Conservation (phyloP, 2,113 vertebrate genomes). For the Ifrita kowaldi region DNA sequence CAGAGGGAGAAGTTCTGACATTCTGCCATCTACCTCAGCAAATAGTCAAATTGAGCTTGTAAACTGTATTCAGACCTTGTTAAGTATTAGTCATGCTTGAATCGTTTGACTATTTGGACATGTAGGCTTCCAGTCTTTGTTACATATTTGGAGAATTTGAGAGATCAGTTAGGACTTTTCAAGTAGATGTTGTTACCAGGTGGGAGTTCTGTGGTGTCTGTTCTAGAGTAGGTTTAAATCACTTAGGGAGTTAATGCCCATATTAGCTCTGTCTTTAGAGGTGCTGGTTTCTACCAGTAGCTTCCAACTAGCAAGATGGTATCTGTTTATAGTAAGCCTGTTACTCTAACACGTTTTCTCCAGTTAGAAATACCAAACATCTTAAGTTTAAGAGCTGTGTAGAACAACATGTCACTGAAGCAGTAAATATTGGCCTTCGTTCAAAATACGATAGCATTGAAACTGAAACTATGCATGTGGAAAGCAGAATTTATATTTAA, state of each 20-base stretch:
- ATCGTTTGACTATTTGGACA: not conserved
- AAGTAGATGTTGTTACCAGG: not conserved
- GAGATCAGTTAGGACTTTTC: not conserved
- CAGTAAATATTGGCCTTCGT: not conserved
- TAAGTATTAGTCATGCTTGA: not conserved
- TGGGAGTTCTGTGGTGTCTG: not conserved
- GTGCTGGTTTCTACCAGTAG: not conserved
- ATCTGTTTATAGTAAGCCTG: not conserved
- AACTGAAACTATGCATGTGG: not conserved
- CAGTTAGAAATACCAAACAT: not conserved
- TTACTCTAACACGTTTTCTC: not conserved
- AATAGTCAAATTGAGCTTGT: not conserved
- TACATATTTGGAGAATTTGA: not conserved
- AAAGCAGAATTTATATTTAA: not conserved
- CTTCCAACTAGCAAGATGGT: not conserved
- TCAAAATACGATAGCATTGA: not conserved
- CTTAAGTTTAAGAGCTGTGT: not conserved
- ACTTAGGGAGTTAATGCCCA: not conserved
- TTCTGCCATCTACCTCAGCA: not conserved
- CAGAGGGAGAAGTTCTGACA: not conserved
- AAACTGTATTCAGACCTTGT: not conserved
- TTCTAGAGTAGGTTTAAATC: not conserved
- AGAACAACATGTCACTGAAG: not conserved
- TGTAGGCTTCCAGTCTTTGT: not conserved
- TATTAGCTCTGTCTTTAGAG: not conserved